Conservation (phyloP, 2,888 invertebrate genomes). For the Volucella bombylans region DNA sequence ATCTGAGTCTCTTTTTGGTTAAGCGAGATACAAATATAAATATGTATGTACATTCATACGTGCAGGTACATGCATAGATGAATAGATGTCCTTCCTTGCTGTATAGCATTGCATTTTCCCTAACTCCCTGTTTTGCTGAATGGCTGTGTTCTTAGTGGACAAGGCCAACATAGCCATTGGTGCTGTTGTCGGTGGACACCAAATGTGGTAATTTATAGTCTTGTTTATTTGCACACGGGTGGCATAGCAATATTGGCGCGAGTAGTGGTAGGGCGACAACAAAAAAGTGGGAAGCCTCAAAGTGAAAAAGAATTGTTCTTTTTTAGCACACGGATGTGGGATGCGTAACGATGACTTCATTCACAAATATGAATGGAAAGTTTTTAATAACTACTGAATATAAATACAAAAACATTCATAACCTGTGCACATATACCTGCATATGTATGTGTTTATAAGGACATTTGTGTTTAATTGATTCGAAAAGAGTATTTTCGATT, state of each 20-base stretch:
- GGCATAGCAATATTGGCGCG: conserved; percentile 52
- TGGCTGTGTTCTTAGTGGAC: conserved; percentile 43
- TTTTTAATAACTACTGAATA: conserved; percentile 7
- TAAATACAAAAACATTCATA: too few species aligned
- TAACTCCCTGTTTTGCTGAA: conserved; percentile 28
- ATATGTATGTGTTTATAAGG: too few species aligned
- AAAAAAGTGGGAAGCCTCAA: neutral
- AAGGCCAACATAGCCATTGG: conserved; percentile 56
- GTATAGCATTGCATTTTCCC: conserved; percentile 57
- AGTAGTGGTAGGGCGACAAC: neutral
- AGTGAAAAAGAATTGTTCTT: conserved; percentile 6
- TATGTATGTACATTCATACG: too few species aligned
- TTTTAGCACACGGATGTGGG: conserved; percentile 12
- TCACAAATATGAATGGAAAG: conserved; percentile 31
- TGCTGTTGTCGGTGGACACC: conserved; percentile 65
- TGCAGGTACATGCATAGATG: neutral
- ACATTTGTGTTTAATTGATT: too few species aligned
- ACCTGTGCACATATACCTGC: too few species aligned
- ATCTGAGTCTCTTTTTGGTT: neutral
- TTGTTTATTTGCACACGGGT: conserved; percentile 70
- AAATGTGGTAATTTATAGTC: conserved; percentile 72
- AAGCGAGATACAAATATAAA: neutral
- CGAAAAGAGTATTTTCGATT: too few species aligned
- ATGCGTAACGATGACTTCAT: neutral
- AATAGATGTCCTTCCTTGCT: conserved; percentile 70